phyloP scores from a whole-genome alignment of 2,797 vertebrate species.

The Peromyscus nudipes region DNA sequence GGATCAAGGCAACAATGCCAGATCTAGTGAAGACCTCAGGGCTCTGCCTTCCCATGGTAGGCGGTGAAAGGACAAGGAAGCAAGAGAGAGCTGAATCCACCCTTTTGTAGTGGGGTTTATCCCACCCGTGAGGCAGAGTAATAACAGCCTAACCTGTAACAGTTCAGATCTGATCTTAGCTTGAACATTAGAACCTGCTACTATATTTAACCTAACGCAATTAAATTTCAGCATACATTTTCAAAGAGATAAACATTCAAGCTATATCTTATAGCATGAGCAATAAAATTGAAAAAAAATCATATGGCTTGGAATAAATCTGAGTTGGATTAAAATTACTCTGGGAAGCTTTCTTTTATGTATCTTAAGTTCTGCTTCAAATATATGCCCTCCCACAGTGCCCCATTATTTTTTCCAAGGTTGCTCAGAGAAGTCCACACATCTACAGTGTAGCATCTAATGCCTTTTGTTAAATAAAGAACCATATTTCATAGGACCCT shows the following conservation, averaged over 20 bases:
- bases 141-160: background rate
- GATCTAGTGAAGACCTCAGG: too few species aligned
- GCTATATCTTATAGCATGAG: background rate
- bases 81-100: background rate
- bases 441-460: background rate
- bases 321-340: background rate
- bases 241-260: background rate
- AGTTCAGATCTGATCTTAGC: background rate
- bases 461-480: background rate
- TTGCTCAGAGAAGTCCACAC: background rate
- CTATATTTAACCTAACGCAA: background rate
- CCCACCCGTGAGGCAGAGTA: background rate
- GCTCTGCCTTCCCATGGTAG: background rate
- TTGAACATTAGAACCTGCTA: background rate
- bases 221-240: background rate
- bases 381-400: background rate
- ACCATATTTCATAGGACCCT: background rate
- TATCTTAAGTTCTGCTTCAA: constrained; percentile 1
- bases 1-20: background rate
- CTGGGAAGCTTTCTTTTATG: background rate
- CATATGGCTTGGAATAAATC: background rate
- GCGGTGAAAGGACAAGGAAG: background rate
- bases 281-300: background rate
- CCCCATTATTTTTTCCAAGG: background rate
- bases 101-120: too few species aligned